Percentiles rank a stretch among this genome's conserved stretches.
These are phyloP conservation scores for Drosophila ustulata DNA, from an alignment of 2,888 invertebrate genomes.

Conservation along the genomic window DNA sequence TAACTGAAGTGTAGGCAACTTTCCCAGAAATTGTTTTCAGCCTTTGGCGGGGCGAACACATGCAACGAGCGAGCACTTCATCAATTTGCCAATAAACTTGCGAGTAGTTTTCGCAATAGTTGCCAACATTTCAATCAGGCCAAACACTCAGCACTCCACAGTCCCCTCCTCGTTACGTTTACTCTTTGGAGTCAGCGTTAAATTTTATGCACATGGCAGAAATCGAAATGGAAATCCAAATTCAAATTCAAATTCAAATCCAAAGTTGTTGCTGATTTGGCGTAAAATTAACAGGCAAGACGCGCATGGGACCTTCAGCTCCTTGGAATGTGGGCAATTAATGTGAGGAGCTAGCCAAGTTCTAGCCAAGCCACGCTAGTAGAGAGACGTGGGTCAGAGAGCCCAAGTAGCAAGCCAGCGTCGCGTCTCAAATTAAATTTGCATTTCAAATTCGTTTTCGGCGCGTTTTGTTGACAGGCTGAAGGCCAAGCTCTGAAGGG, in stretches of 20 bases:
- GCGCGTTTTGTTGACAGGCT: conserved; percentile 72
- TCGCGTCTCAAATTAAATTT: conserved; percentile 81
- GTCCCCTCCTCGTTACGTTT: conserved; percentile 15
- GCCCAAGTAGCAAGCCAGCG: conserved; percentile 33
- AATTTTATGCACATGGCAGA: conserved; percentile 78
- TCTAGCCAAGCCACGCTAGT: not conserved
- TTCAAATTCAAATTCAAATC: conserved; percentile 27
- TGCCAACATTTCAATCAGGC: conserved; percentile 81
- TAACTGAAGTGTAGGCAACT: conserved; percentile 58
- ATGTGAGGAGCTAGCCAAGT: conserved; percentile 48
- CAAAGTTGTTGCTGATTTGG: conserved; percentile 80
- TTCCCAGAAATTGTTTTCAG: conserved; percentile 68
- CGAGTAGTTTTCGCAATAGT: conserved; percentile 78
- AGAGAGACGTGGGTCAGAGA: not conserved
- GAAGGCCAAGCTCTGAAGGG: conserved; percentile 14
- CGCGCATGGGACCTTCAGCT: conserved; percentile 49
- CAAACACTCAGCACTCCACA: conserved; percentile 53
- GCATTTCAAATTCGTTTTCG: conserved; percentile 77
- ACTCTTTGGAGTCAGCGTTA: conserved; percentile 69
- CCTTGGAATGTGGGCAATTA: conserved; percentile 67
- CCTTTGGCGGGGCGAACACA: conserved; percentile 30
- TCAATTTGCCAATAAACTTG: conserved; percentile 82
- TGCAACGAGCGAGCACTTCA: conserved; percentile 59
- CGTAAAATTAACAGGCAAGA: conserved; percentile 78
- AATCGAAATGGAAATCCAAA: conserved; percentile 64